Conservation (phyloP, 2,113 vertebrate genomes). For the Cygnus buccinator region DNA sequence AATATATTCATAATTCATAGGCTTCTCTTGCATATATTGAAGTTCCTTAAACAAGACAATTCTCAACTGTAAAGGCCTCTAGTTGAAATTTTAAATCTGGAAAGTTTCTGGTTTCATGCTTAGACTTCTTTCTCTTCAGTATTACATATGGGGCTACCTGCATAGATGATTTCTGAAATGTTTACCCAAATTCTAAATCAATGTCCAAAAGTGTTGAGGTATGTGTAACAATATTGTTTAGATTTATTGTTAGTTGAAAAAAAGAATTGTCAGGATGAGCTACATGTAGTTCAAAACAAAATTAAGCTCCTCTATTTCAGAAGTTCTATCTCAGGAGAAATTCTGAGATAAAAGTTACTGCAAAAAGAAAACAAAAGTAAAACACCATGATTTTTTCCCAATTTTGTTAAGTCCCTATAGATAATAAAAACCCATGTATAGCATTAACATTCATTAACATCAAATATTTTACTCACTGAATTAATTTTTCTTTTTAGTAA, state of each 20-base stretch:
- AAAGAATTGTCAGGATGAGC: background rate
- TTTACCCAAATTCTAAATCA: background rate
- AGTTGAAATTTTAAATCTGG: background rate
- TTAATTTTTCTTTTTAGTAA: background rate
- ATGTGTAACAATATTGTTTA: background rate
- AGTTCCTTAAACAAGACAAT: background rate
- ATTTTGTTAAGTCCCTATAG: fast-evolving
- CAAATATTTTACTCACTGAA: background rate
- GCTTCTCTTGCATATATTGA: background rate
- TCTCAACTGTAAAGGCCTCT: background rate
- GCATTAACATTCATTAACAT: background rate
- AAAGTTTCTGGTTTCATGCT: background rate
- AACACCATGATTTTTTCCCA: background rate
- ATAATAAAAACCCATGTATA: fast-evolving
- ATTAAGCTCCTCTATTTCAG: background rate
- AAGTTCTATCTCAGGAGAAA: background rate
- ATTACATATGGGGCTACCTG: background rate
- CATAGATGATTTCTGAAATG: background rate
- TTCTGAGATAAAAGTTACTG: background rate
- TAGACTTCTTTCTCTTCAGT: background rate
- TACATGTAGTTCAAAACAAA: background rate
- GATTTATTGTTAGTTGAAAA: background rate
- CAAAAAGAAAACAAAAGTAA: background rate
- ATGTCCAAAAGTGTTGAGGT: fast-evolving
- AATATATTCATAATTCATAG: background rate